Evolutionary conservation across 2,888 invertebrate species (phyloP).

Genomic region (Clitarchus hookeri): DNA sequence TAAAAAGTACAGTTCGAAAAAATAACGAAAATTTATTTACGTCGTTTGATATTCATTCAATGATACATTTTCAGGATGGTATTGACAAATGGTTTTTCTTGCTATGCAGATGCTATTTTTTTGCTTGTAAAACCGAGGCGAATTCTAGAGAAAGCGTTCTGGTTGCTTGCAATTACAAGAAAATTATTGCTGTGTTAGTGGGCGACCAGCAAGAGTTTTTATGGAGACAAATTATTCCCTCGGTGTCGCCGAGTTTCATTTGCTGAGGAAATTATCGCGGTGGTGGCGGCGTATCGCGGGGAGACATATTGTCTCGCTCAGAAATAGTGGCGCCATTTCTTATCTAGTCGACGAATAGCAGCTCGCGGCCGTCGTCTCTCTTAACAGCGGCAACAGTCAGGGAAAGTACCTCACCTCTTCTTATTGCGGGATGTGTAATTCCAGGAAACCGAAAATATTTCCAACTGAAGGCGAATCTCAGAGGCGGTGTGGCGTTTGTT

Average conservation of each 20-base stretch:
- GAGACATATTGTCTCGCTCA: background rate
- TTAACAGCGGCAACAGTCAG: too few species aligned
- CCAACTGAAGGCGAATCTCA: too few species aligned
- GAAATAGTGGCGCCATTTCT: background rate
- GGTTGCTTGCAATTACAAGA: background rate
- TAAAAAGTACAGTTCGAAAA: too few species aligned
- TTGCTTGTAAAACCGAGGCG: background rate
- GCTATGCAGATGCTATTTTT: background rate
- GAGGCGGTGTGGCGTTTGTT: too few species aligned
- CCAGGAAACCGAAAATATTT: too few species aligned
- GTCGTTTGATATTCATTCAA: too few species aligned
- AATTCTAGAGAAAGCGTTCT: background rate
- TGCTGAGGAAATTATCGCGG: background rate
- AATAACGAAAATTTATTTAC: too few species aligned
- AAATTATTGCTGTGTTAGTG: background rate
- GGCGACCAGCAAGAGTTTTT: background rate
- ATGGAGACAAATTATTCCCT: constrained; percentile 9
- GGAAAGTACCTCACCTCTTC: too few species aligned
- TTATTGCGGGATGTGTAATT: too few species aligned
- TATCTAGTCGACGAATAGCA: background rate
- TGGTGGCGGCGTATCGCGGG: background rate
- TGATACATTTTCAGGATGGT: too few species aligned
- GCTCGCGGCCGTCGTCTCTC: background rate
- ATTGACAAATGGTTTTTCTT: too few species aligned
- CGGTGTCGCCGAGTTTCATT: background rate